These are phyloP conservation scores for Thunnus maccoyii DNA, from an alignment of 2,113 vertebrate species.

Conservation along the genomic window DNA sequence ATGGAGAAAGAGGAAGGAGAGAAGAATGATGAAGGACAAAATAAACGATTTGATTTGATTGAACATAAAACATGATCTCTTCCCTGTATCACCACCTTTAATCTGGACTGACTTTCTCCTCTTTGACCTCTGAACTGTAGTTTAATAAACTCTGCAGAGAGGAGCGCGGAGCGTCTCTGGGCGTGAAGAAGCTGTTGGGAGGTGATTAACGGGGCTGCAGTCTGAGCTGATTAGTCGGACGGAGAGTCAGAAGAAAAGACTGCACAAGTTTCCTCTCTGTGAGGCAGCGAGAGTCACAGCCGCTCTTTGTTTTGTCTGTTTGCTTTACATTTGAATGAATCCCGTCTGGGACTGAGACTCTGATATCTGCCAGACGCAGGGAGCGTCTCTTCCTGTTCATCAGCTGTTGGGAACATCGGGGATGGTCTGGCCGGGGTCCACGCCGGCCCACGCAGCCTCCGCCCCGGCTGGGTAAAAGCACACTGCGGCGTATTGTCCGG, in stretches of 20 bases:
- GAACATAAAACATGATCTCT: too few relatives aligned
- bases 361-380: conserved; percentile 64
- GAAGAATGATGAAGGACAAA: too few relatives aligned
- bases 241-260: background rate
- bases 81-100: too few relatives aligned
- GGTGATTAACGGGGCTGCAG: conserved; percentile 1
- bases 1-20: too few relatives aligned
- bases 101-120: too few relatives aligned
- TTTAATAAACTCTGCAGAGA: too few relatives aligned
- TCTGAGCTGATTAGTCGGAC: background rate
- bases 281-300: conserved; percentile 22
- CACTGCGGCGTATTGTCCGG: conserved; percentile 69
- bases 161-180: background rate
- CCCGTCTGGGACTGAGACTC: conserved; percentile 27
- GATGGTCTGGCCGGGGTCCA: conserved; percentile 59
- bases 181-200: background rate
- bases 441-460: conserved; percentile 60
- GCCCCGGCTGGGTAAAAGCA: conserved; percentile 29
- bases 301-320: conserved; percentile 60
- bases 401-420: conserved; percentile 49
- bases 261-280: background rate
- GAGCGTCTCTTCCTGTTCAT: conserved; percentile 63
- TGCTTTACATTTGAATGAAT: conserved; percentile 51
- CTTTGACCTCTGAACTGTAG: too few relatives aligned
- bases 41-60: too few relatives aligned